Percentiles rank a stretch among this genome's conserved stretches.
Conservation (phyloP, 1,140 invertebrate genomes). For the Drosophila gunungcola region DNA sequence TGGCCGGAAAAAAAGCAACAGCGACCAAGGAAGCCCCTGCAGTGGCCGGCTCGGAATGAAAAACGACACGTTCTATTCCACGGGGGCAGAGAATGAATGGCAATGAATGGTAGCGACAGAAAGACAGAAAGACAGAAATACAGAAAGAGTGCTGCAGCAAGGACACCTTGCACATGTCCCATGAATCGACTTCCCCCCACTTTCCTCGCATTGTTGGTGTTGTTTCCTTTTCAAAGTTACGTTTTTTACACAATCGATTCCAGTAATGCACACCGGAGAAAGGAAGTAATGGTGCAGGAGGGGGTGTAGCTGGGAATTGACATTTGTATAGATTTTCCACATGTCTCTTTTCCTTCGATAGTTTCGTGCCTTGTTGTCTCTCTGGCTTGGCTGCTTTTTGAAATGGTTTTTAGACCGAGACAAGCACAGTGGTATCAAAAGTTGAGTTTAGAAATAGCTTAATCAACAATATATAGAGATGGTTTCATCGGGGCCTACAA, state of each 20-base stretch:
- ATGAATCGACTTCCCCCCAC: conserved; percentile 38
- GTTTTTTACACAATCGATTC: conserved; percentile 76
- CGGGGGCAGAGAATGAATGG: background rate
- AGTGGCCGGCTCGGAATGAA: conserved; percentile 71
- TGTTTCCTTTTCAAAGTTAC: conserved; percentile 46
- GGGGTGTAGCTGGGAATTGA: conserved; percentile 10
- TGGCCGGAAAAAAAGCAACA: conserved; percentile 23
- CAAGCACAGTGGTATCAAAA: background rate
- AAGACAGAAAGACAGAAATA: background rate
- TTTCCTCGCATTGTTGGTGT: conserved; percentile 3
- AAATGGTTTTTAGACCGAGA: conserved; percentile 3
- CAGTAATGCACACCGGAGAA: conserved; percentile 54
- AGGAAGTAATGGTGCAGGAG: background rate
- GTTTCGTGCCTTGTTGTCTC: background rate
- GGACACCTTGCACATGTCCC: conserved; percentile 57
- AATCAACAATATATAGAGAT: no score
- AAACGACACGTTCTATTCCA: conserved; percentile 68
- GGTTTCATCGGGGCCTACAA: no score
- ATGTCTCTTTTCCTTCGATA: conserved; percentile 22
- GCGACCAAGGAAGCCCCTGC: conserved; percentile 68
- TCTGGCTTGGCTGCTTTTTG: background rate
- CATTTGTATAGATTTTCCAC: conserved; percentile 66
- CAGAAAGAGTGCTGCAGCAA: conserved; percentile 22
- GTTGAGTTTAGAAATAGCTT: no score
- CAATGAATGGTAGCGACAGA: background rate